phyloP scores from a whole-genome alignment of 1,140 invertebrate genomes.

The Bombus impatiens region DNA sequence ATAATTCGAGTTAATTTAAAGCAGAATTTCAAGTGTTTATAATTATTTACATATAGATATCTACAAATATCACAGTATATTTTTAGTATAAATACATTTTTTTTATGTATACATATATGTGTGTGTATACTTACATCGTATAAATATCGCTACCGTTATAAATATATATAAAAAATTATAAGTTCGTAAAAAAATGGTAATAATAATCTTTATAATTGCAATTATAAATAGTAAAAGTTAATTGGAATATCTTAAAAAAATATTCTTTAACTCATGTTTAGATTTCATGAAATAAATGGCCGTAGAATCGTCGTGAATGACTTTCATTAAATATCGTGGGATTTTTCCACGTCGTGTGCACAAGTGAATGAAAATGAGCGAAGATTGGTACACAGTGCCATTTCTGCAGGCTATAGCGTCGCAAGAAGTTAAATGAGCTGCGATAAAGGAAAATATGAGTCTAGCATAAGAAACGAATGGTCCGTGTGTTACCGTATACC shows the following conservation, averaged over 20 bases:
- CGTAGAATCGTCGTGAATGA: background rate
- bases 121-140: background rate
- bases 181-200: background rate
- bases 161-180: background rate
- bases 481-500: background rate
- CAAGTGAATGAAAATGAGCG: slow-evolving; percentile 6
- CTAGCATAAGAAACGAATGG: background rate
- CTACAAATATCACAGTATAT: too few species aligned
- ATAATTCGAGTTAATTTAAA: background rate
- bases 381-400: background rate
- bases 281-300: background rate
- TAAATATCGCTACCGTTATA: background rate
- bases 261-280: background rate
- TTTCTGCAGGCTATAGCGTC: background rate
- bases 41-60: background rate
- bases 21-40: background rate
- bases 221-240: background rate
- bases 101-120: too few species aligned
- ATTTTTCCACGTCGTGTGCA: slow-evolving; percentile 14
- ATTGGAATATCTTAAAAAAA: background rate
- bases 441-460: slow-evolving; percentile 1
- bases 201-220: background rate
- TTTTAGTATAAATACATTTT: background rate
- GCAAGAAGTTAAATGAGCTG: slow-evolving; percentile 25
- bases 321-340: background rate